A percentile compares a stretch with the other conserved stretches of the same genome.
phyloP scores from a whole-genome alignment of 2,113 vertebrate genomes.

The Erythrocercus mccallii region DNA sequence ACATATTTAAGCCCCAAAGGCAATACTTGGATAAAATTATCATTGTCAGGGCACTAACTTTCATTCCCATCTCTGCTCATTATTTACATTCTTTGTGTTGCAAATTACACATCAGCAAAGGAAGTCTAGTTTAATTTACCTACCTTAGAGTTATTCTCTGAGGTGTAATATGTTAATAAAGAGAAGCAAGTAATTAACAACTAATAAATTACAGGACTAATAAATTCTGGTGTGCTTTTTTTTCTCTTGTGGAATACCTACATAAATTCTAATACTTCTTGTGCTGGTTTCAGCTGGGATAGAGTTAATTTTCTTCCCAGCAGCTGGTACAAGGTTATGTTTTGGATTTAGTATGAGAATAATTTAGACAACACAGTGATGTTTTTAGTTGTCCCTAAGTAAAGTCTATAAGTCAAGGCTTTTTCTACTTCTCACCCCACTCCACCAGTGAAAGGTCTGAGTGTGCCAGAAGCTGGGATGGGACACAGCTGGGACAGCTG shows the following conservation, averaged over 20 bases:
- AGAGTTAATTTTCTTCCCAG: background rate
- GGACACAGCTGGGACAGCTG: no score
- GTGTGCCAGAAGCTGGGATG: background rate
- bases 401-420: background rate
- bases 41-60: slow-evolving; percentile 29
- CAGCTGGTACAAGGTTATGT: no score
- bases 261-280: background rate
- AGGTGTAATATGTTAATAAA: slow-evolving; percentile 49
- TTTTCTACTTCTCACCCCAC: background rate
- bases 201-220: slow-evolving; percentile 46
- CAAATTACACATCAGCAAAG: slow-evolving; percentile 36
- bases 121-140: slow-evolving; percentile 41
- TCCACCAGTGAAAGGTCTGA: background rate
- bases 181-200: slow-evolving; percentile 50
- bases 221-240: background rate
- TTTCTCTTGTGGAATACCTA: background rate
- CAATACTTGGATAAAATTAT: slow-evolving; percentile 38
- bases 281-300: background rate
- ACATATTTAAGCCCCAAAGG: slow-evolving; percentile 14
- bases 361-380: background rate
- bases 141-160: slow-evolving; percentile 30
- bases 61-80: background rate
- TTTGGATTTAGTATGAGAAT: background rate
- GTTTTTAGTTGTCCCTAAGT: background rate
- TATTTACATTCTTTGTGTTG: slow-evolving; percentile 42